phyloP scores from a whole-genome alignment of 1,140 invertebrate genomes.

The Drosophila teissieri region DNA sequence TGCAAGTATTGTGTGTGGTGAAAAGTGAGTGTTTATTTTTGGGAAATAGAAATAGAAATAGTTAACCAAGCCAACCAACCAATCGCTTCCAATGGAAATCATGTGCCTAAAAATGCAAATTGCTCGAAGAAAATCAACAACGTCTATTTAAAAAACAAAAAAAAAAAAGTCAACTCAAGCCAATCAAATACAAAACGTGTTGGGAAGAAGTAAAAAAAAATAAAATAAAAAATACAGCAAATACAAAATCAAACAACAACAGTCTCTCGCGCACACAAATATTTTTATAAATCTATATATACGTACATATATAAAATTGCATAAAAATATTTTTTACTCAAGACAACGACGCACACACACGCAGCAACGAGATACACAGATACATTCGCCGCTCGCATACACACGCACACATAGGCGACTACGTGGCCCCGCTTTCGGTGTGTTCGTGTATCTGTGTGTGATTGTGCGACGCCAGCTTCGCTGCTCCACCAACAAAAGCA shows the following conservation, averaged over 20 bases:
- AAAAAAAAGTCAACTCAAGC: slow-evolving; percentile 67
- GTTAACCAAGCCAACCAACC: slow-evolving; percentile 71
- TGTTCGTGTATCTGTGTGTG: slow-evolving; percentile 42
- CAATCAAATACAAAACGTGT: slow-evolving; percentile 79
- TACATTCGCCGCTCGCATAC: slow-evolving; percentile 35
- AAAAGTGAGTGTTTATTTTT: slow-evolving; percentile 32
- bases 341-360: slow-evolving; percentile 28
- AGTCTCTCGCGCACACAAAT: slow-evolving; percentile 38
- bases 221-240: slow-evolving; percentile 25
- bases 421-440: slow-evolving; percentile 62
- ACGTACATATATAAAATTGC: slow-evolving; percentile 74
- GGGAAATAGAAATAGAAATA: slow-evolving; percentile 45
- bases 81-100: slow-evolving; percentile 79
- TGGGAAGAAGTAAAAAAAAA: slow-evolving; percentile 60
- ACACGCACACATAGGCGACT: slow-evolving; percentile 41
- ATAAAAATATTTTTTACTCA: slow-evolving; percentile 81
- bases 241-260: slow-evolving; percentile 50
- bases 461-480: slow-evolving; percentile 40
- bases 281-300: slow-evolving; percentile 50
- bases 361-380: slow-evolving; percentile 20
- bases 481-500: slow-evolving; percentile 12
- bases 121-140: slow-evolving; percentile 81
- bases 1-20: slow-evolving; percentile 11
- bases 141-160: slow-evolving; percentile 81
- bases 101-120: slow-evolving; percentile 83